Evolutionary conservation across 2,888 invertebrate genomes (phyloP), one percentile per base, ranked within the genome.

Genomic region (Lasioglossum vierecki): DNA sequence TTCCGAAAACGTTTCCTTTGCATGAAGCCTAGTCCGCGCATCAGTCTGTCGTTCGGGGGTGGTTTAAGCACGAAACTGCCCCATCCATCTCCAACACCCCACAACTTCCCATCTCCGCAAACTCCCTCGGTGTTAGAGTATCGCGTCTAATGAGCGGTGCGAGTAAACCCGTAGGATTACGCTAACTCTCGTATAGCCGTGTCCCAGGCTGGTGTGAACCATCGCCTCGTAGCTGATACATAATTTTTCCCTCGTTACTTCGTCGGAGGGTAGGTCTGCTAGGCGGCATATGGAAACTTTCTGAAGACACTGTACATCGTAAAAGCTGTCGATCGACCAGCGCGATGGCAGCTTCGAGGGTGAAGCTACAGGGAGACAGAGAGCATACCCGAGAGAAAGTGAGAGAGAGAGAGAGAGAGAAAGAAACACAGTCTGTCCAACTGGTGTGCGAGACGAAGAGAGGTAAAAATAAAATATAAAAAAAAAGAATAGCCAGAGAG

Each of bases 281-380:
- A 6, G 18, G 39, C 39, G 66, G 22, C 66, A 35, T 22, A 68
- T 35, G 35, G 35, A 35, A 68, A 68, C 66, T 68, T 68, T 35
- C 66, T 35, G 18, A 18, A 68, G 66, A 68, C 66, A 35, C 66
- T 46, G 26, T 39, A 72, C 49, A 63, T 30, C 66, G 66, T 68
- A 35, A 35, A 68, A 35, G 66, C 66, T 35, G 66, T 35, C 35
- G 35, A 68, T 80, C 68, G 53, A 80, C 53, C 80, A 71, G 46
- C 60, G 35, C 66, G 35, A 68, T 68, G 63, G 63, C 30, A 63
- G 63, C 63, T 30, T 63, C 63, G 63, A 63, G 63, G 63, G 63
- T 63, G 63, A 63, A 63, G 15, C 63, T 63, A 63, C 63, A 63
- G 63, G 30, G 72, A 22, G 46, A 22, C 4, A 73, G 57, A 57